Evolutionary conservation across 2,113 vertebrate genomes (phyloP), one percentile per base, ranked within the genome.

Genomic region (Hirundichthys speculiger): DNA sequence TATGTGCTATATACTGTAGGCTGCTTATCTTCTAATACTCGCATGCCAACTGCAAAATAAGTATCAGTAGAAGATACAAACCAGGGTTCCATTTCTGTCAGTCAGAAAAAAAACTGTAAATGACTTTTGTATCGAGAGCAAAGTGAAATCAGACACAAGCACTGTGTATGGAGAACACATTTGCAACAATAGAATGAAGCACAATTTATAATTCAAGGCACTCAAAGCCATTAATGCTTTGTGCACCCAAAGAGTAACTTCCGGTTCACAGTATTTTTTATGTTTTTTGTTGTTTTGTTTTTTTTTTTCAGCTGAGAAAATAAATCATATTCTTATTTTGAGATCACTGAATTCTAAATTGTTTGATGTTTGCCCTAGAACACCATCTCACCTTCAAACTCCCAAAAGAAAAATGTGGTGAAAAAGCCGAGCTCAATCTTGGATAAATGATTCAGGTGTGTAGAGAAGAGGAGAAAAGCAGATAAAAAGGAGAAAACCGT

Each of bases 301-400:
- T 75, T 42, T 39, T 50, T 39, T 69, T 13, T 2, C 11, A 58
- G 21, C 24, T 27, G 34, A 60, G 57, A 76, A 58, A 63, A 76
- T 52, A 52, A 80, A 69, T 66, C 24, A 49, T 47, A 66, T 56
- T 63, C 40, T 54, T 72, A 62, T 51, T 84, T 69, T 75, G 27
- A 78, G 52, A 72, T 65, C 6, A 77, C 43, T 73, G 39, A 75
- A 67, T 75, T 70, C 39, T 40, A 30, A 77, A 24, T 69, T 67
- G 63, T 80, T 75, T 77, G 64, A 69, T 67, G 63, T 80, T 75
- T 77, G 64, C 75, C 60, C 47, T 41, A 61, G 64, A 22, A 30
- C 13, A 16, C 20, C 27, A 22, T 12, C 20, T 39, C 27, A 56
- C 25, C 27, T 16, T 13, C 12, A 56, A 57, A 46, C 12, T 18